Evolutionary conservation across 2,888 invertebrate species (phyloP), one percentile per base, ranked within the genome.

Genomic region (Apamea monoglypha): DNA sequence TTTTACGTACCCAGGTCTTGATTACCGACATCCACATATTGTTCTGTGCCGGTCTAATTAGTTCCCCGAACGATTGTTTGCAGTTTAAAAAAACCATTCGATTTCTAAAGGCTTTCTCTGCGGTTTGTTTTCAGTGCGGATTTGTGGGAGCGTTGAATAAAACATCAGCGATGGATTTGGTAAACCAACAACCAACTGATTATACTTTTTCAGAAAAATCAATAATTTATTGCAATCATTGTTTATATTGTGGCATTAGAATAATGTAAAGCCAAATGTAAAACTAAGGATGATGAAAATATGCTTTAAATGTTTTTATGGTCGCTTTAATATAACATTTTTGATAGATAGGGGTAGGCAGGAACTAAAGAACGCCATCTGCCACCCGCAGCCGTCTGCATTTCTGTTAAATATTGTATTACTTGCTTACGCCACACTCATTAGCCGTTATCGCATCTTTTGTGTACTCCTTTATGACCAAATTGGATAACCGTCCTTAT

Each of bases 21-120:
- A 80, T 83, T 78, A 78, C 77, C 47, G 50, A 75, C 59, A 47
- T 61, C 67, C 76, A 78, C 78, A 76, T 70, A 81, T 79, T 84
- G 78, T 70, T 64, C 64, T 25, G n/a, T 25, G 12, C n/a, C 21
- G n/a, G 56, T 79, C 64, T 87, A 76, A 79, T 87, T 87, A 72
- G 73, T 59, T 56, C 56, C 29, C 18, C 40, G 53, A 50, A 32
- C 74, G 36, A 76, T 76, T 80, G 74, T 47, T 59, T 29, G 66
- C 47, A 67, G 44, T 64, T 74, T 36, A 29, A 77, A 67, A 83
- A 82, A 78, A 78, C 25, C 29, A 21, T 53, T 53, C 3, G 0
- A 3, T 61, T 83, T 59, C 59, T 21, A 75, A 74, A 75, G 44
- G 25, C 32, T 61, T 76, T 83, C 32, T 71, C 69, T 74, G 47